Evolutionary conservation across 2,797 vertebrate genomes (phyloP), one percentile per base, ranked within the genome.

Genomic region (Eulemur coronatus): DNA sequence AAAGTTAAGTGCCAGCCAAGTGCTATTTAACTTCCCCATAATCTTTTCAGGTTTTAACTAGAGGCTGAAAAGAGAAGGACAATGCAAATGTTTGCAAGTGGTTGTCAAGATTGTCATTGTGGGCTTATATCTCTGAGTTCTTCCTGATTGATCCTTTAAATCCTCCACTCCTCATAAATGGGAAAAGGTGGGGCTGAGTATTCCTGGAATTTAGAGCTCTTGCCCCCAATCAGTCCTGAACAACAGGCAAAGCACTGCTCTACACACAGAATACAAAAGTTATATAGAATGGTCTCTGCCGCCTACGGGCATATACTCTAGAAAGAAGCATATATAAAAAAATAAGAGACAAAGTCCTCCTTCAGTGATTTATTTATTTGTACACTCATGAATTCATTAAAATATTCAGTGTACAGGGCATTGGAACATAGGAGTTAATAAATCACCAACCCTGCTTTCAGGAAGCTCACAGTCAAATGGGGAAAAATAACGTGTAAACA

Each of bases 41-140:
- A 89, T 85, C 70, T 93, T 48, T 76, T 18, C 30, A 69, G 69
- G 13, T 69, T 96, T 89, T 96, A 92, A 97, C 26, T 63, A 97
- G 81, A 90, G 11, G 41, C 35, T 38, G 24, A 24, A 65, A 81
- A 82, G 55, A 48, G 30, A n/a, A 46, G 9, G 73, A 41, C 38
- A n/a, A 65, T 9, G 28, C 41, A 57, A 26, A 86, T 41, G 41
- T 48, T 85, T 82, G 80, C 50, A 72, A 72, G 78, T 65, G n/a
- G 76, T 70, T 81, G 28, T 79, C 46, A 52, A 52, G 57, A 91
- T 30, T 7, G 10, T 57, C 38, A 26, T 28, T 1, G 11, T 30
- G 24, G 46, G 18, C 78, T 92, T 70, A 3, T 14, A 17, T 81
- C 30, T 55, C 84, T 67, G 73, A 72, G 17, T 61, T 70, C 41